Evolutionary conservation across 2,797 vertebrate genomes (phyloP).

Genomic region (Chaetophractus vellerosus): DNA sequence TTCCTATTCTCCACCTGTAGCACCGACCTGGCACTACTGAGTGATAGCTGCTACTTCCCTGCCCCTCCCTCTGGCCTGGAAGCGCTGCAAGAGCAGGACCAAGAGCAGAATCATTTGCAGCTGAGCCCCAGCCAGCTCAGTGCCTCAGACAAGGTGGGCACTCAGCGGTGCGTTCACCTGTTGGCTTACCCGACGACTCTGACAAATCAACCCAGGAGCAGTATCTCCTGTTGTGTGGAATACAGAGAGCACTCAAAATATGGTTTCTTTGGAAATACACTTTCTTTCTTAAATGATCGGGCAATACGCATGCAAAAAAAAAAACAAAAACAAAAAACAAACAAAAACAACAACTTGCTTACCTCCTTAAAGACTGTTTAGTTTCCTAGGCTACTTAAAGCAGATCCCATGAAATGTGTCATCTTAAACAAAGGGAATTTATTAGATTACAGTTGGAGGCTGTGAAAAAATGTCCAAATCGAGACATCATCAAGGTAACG

Average conservation of each 20-base stretch:
- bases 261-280: conserved; percentile 12
- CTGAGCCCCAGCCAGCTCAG: not conserved
- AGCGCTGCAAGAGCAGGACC: not conserved
- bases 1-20: not conserved
- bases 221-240: not conserved
- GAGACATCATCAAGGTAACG: too few relatives aligned
- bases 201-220: not conserved
- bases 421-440: too few relatives aligned
- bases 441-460: too few relatives aligned
- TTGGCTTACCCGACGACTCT: rapidly evolving
- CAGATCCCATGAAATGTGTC: too few relatives aligned
- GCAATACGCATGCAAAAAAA: not conserved
- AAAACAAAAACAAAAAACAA: too few relatives aligned
- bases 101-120: not conserved
- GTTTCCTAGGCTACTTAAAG: too few relatives aligned
- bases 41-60: not conserved
- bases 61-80: rapidly evolving
- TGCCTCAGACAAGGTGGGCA: not conserved
- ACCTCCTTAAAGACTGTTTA: too few relatives aligned
- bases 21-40: rapidly evolving
- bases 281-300: not conserved
- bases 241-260: not conserved
- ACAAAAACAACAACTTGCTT: too few relatives aligned
- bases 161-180: not conserved
- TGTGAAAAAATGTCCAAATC: too few relatives aligned